phyloP scores from a whole-genome alignment of 2,797 vertebrate species.

The Pseudopleuronectes americanus region DNA sequence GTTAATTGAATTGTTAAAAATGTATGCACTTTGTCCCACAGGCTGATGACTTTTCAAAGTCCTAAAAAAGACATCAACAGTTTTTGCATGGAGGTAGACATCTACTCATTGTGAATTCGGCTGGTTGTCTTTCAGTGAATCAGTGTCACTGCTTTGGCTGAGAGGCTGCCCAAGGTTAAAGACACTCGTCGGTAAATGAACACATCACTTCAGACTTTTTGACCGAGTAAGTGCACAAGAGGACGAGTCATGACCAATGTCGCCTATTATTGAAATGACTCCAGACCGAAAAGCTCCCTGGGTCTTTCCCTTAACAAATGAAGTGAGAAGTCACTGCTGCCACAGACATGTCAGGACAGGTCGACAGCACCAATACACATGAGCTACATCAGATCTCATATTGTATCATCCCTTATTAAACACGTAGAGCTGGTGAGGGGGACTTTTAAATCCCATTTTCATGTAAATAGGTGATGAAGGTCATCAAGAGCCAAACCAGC shows the following conservation, averaged over 20 bases:
- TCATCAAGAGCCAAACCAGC: no score
- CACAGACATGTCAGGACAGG: background rate
- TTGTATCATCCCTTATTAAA: background rate
- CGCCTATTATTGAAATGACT: constrained; percentile 15
- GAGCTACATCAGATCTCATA: background rate
- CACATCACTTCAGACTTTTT: constrained; percentile 19
- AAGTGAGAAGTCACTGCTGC: constrained; percentile 1
- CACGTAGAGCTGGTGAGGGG: background rate
- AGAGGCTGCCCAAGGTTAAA: constrained; percentile 17
- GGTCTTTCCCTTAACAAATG: background rate
- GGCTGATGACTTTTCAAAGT: background rate
- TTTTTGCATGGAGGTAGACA: background rate
- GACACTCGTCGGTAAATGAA: constrained; percentile 10
- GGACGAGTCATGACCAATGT: constrained; percentile 21
- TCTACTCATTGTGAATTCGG: background rate
- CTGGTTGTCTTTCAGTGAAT: constrained; percentile 4
- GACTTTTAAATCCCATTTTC: constrained; percentile 21
- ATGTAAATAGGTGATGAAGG: background rate
- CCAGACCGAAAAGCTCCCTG: constrained; percentile 5
- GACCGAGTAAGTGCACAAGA: constrained; percentile 8
- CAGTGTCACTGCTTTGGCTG: constrained; percentile 3
- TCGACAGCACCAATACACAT: background rate
- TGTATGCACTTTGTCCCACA: background rate
- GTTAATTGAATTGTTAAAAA: background rate
- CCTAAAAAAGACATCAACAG: background rate